Evolutionary conservation across 2,113 vertebrate species (phyloP), one percentile per base, ranked within the genome.

Genomic region (Nibea albiflora): DNA sequence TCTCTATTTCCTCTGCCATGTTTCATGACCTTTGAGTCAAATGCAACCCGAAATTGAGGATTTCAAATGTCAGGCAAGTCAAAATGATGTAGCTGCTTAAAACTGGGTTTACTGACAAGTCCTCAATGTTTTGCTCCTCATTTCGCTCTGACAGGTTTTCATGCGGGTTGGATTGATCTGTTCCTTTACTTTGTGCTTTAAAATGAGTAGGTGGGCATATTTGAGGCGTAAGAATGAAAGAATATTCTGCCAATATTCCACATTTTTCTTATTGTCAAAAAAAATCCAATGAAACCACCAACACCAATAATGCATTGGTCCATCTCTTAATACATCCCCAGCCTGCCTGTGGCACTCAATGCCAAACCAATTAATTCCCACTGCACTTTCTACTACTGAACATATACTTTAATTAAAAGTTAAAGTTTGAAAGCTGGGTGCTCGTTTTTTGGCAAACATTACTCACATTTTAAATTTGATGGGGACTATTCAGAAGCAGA

Each of bases 11-110:
- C 3, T 53, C 35, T 42, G 35, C 20, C 19, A 49, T 46, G 42
- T 74, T 75, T 49, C 39, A 52, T 77, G 78, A 87, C 82, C 65
- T 84, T 88, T 84, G 58, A 88, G 63, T 68, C 67, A 87, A 84
- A 87, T 39, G 42, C 22, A 75, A 78, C 11, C 63, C 47, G 57
- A 70, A 76, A 83, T 54, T 76, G 35, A 54, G 46, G 67, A 74
- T 76, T 83, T 64, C 15, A 85, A 90, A 87, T 75, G 81, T 63
- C 84, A 88, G 63, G 58, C 44, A 8, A 71, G 58, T 81, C 78
- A 52, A 80, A 76, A 69, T 28, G 17, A 84, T 68, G 53, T 20
- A 44, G 67, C 35, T 15, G 12, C 65, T 81, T 73, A 53, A 73
- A 77, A 63, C 19, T 20, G 16, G 12, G 11, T 44, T 78, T 71